phyloP scores from a whole-genome alignment of 2,888 invertebrate genomes.

The Strigamia crassipes region DNA sequence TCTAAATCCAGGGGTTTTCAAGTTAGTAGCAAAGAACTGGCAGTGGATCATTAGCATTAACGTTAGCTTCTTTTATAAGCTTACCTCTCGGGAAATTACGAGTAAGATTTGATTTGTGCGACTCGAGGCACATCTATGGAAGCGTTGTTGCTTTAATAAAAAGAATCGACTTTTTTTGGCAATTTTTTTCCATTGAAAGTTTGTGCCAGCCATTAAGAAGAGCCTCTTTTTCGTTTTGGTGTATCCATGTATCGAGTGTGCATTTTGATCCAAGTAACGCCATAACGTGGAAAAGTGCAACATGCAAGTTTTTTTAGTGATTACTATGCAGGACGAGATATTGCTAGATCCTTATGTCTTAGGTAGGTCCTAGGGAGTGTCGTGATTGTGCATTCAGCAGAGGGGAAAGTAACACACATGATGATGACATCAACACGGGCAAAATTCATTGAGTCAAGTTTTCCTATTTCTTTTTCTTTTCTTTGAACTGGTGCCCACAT shows the following conservation, averaged over 20 bases:
- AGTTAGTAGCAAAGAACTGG: too few species aligned
- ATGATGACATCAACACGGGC: constrained; percentile 26
- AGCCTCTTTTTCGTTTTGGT: neutral
- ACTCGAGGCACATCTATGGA: too few species aligned
- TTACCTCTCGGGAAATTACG: too few species aligned
- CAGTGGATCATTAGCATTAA: too few species aligned
- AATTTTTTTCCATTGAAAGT: constrained; percentile 21
- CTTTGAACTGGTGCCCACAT: neutral
- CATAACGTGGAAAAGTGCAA: constrained; percentile 10
- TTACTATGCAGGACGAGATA: constrained; percentile 26
- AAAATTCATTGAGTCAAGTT: constrained; percentile 34
- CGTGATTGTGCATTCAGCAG: constrained; percentile 36
- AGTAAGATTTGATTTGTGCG: too few species aligned
- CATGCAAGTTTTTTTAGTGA: neutral
- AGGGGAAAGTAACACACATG: constrained; percentile 20
- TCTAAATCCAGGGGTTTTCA: too few species aligned
- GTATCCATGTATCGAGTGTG: neutral
- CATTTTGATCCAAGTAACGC: neutral
- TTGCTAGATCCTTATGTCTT: constrained; percentile 18
- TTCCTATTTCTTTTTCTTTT: neutral
- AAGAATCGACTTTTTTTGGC: neutral
- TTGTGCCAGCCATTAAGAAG: neutral
- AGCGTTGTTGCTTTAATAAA: neutral
- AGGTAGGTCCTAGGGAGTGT: neutral
- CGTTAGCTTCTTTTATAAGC: too few species aligned